phyloP scores from a whole-genome alignment of 1,140 invertebrate species.

The Drosophila mauritiana region DNA sequence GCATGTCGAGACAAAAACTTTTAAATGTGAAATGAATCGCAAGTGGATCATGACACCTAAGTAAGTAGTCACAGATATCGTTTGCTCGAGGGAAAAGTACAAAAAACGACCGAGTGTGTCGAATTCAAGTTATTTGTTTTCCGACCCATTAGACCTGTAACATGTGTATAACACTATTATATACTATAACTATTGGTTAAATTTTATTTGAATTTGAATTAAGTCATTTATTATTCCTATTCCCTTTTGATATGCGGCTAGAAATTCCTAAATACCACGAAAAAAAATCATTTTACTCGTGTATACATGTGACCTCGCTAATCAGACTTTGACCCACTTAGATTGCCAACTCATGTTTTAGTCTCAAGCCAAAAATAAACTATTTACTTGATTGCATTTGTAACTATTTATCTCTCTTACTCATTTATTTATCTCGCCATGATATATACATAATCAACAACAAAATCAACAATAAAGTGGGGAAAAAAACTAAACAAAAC shows the following conservation, averaged over 20 bases:
- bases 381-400: constrained; percentile 38
- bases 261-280: background rate
- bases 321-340: constrained; percentile 75
- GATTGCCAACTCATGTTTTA: constrained; percentile 59
- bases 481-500: constrained; percentile 42
- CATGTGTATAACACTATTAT: background rate
- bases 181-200: no score
- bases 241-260: background rate
- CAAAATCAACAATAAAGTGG: constrained; percentile 36
- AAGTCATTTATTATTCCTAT: constrained; percentile 20
- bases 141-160: background rate
- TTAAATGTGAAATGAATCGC: constrained; percentile 15
- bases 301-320: constrained; percentile 59
- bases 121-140: constrained; percentile 3
- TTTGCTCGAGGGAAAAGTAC: background rate
- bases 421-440: constrained; percentile 51
- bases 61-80: constrained; percentile 5
- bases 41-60: constrained; percentile 1
- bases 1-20: constrained; percentile 21
- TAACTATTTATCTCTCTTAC: constrained; percentile 37
- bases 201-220: background rate
- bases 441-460: constrained; percentile 61
- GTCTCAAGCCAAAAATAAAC: constrained; percentile 49
- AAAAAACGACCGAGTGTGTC: constrained; percentile 1
- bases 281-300: background rate